Evolutionary conservation across 1,140 invertebrate genomes (phyloP).

Genomic region (Zaprionus nigranus): DNA sequence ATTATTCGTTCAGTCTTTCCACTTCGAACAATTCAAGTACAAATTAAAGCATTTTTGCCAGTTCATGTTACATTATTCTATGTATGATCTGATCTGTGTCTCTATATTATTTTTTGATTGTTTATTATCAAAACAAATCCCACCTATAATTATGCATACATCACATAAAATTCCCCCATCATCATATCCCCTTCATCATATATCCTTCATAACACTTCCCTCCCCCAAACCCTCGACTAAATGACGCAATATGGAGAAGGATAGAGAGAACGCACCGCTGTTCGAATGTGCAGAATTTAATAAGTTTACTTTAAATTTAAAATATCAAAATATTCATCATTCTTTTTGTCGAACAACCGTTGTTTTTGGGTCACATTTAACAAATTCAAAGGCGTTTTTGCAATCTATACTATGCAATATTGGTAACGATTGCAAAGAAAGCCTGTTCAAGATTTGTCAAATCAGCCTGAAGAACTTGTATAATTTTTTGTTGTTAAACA

Average conservation of each 20-base stretch:
- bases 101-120: conserved; percentile 26
- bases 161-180: conserved; percentile 20
- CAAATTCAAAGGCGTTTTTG: neutral
- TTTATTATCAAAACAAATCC: conserved; percentile 3
- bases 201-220: conserved; percentile 15
- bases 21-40: conserved; percentile 63
- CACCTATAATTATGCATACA: conserved; percentile 13
- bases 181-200: neutral
- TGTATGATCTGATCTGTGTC: conserved; percentile 18
- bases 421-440: neutral
- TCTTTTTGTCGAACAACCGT: conserved; percentile 40
- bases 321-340: conserved; percentile 19
- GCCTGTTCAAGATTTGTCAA: neutral
- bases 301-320: conserved; percentile 39
- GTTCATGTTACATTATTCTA: conserved; percentile 21
- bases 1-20: conserved; percentile 14
- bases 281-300: conserved; percentile 57
- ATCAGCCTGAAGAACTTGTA: conserved; percentile 7
- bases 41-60: conserved; percentile 57
- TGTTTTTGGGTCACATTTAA: conserved; percentile 16
- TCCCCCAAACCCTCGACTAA: conserved; percentile 41
- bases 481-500: conserved; percentile 70
- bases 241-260: conserved; percentile 78
- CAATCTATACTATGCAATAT: neutral
- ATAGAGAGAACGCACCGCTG: conserved; percentile 75